Conservation (phyloP, 2,113 vertebrate genomes). For the Osmerus mordax region DNA sequence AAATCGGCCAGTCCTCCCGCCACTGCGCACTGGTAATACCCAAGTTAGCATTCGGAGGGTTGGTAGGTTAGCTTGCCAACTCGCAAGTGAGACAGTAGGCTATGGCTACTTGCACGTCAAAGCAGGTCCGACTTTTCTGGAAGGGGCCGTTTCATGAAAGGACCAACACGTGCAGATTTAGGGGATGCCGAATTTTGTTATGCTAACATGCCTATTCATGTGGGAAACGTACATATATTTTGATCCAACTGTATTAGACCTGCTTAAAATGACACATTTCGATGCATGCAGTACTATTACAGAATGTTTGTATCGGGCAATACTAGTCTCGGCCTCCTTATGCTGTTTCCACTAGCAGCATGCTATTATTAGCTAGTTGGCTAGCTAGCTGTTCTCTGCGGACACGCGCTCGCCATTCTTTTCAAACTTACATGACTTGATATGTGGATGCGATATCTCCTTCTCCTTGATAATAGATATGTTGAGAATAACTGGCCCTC, state of each 20-base stretch:
- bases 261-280: no score
- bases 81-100: no score
- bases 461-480: conserved; percentile 16
- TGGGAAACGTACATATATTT: not conserved
- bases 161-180: no score
- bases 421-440: conserved; percentile 60
- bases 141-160: no score
- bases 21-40: no score
- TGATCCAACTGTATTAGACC: not conserved
- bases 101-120: no score
- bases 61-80: no score
- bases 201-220: no score
- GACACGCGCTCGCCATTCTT: not conserved
- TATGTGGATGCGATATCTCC: conserved; percentile 4
- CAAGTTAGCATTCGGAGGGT: no score
- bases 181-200: no score
- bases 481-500: not conserved
- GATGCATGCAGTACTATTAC: not conserved
- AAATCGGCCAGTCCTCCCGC: no score
- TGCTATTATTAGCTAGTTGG: conserved; percentile 42
- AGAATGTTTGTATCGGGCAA: conserved; percentile 10
- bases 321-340: conserved; percentile 63
- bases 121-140: no score
- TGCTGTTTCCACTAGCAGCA: conserved; percentile 32
- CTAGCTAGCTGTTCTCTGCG: not conserved